Percentiles rank a stretch among this genome's conserved stretches.
These are phyloP conservation scores for Pilophorus perplexus DNA, from an alignment of 2,888 invertebrate genomes.

Conservation along the genomic window DNA sequence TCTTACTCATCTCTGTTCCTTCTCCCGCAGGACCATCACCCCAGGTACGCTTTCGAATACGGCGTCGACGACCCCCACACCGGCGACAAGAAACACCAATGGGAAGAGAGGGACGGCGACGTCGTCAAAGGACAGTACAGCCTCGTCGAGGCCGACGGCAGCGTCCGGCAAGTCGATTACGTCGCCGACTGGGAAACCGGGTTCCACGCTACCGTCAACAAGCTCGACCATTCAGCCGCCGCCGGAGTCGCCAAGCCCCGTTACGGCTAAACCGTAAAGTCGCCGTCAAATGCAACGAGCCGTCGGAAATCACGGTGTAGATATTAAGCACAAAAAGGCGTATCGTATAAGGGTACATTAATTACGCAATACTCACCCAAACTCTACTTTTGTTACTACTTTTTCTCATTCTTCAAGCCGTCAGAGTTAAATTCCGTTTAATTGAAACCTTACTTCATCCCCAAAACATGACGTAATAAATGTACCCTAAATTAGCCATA, in stretches of 20 bases:
- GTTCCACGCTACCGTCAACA: slow-evolving; percentile 66
- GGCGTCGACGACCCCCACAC: slow-evolving; percentile 71
- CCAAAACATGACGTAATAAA: no score
- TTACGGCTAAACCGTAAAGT: no score
- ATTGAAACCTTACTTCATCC: no score
- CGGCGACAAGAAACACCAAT: slow-evolving; percentile 71
- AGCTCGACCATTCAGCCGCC: slow-evolving; percentile 45
- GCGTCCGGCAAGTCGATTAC: slow-evolving; percentile 71
- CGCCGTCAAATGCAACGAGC: not conserved
- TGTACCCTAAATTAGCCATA: no score
- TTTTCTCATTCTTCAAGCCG: no score
- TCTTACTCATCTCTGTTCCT: no score
- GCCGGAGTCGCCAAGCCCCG: slow-evolving; percentile 44
- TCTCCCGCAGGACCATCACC: slow-evolving; percentile 47
- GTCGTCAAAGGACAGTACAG: slow-evolving; percentile 64
- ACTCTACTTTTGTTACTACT: no score
- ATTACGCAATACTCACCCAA: no score
- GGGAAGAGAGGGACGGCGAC: slow-evolving; percentile 70
- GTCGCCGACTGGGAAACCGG: slow-evolving; percentile 76
- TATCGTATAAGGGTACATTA: no score
- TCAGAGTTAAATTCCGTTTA: no score
- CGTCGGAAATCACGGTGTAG: no score
- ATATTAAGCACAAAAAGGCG: no score
- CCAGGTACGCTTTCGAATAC: slow-evolving; percentile 69
- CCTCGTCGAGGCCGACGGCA: slow-evolving; percentile 66